Percentiles rank a stretch among this genome's conserved stretches.
phyloP scores from a whole-genome alignment of 1,140 invertebrate genomes.

The Cepaea nemoralis region DNA sequence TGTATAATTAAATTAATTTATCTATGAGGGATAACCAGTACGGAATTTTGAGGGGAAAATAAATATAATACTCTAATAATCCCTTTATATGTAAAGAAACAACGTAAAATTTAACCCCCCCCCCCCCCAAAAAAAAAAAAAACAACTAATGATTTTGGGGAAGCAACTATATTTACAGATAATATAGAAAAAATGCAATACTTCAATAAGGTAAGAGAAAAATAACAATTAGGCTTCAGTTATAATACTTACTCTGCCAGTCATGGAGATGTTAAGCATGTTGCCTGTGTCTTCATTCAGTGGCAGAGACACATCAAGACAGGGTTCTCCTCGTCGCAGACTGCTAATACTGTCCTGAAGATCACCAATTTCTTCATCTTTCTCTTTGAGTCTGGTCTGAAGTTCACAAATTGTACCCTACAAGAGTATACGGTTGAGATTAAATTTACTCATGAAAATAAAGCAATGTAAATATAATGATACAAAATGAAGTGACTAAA shows the following conservation, averaged over 20 bases:
- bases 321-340: slow-evolving; percentile 45
- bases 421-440: not conserved
- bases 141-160: too few species aligned
- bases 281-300: slow-evolving; percentile 44
- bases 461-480: too few species aligned
- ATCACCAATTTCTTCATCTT: slow-evolving; percentile 53
- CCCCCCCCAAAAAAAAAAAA: too few species aligned
- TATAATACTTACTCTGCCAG: slow-evolving; percentile 44
- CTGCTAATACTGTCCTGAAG: slow-evolving; percentile 50
- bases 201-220: too few species aligned
- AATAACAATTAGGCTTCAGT: not conserved
- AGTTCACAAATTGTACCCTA: slow-evolving; percentile 33
- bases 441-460: too few species aligned
- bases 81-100: too few species aligned
- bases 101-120: too few species aligned
- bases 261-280: slow-evolving; percentile 47
- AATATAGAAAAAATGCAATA: too few species aligned
- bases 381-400: slow-evolving; percentile 51
- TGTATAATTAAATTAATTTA: too few species aligned
- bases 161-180: too few species aligned
- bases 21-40: slow-evolving; percentile 7
- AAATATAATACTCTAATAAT: not conserved
- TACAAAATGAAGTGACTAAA: too few species aligned
- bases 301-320: slow-evolving; percentile 53
- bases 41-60: not conserved